Percentiles rank a stretch among this genome's conserved stretches.
Conservation (phyloP, 2,113 vertebrate species). For the Phalacrocorax carbo region DNA sequence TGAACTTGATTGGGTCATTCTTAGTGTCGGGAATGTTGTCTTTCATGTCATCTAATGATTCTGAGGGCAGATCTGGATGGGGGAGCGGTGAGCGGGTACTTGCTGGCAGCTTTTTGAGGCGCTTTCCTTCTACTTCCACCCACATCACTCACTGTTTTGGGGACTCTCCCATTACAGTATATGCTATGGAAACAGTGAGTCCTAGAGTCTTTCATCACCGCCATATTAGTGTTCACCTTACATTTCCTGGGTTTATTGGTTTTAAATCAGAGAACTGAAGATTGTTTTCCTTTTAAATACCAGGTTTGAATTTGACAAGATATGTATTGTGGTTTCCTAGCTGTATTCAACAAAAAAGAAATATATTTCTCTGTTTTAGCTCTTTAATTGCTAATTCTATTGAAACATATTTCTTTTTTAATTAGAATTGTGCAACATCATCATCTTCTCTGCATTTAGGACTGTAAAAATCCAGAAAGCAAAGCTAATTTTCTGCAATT, state of each 20-base stretch:
- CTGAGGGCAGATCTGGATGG: neutral
- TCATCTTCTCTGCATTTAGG: neutral
- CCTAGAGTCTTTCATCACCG: neutral
- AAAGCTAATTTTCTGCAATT: neutral
- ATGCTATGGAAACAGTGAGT: neutral
- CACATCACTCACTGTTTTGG: neutral
- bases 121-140: neutral
- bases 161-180: neutral
- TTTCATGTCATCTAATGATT: neutral
- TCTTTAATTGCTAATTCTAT: slow-evolving; percentile 9
- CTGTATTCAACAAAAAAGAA: neutral
- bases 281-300: neutral
- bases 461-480: neutral
- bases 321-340: neutral
- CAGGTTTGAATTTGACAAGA: neutral
- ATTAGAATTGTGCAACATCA: neutral
- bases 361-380: neutral
- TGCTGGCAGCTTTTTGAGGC: neutral
- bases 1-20: neutral
- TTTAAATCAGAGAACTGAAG: neutral
- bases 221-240: neutral
- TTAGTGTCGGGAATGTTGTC: neutral
- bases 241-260: neutral
- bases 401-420: neutral
- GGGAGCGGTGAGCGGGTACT: neutral